Base-by-base conservation (phyloP, 2,888 invertebrate species). In the Macrosoma leucophasiata region DNA sequence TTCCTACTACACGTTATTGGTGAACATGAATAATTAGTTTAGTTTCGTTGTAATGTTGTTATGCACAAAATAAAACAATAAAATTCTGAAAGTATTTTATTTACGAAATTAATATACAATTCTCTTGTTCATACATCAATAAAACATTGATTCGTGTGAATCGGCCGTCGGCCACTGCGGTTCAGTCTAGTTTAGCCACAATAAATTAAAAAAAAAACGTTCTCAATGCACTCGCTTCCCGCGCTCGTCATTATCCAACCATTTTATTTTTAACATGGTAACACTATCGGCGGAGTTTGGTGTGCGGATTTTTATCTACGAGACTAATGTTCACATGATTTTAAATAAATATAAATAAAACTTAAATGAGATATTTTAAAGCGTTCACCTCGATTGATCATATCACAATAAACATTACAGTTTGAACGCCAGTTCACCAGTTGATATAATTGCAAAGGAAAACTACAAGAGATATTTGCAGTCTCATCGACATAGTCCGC, bases 41-140 rank as follows among this genome's bases (percentile, higher is more conserved):
- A 13, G 8, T 20, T 10, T 9, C 20, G 21, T 15, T 29, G 33
- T 28, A 33, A 23, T 4, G 4, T 20, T 24, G 36, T 9, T 4
- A 36, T 28, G 28, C 26, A 39, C 39, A 48, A 55, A 51, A 46
- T 50, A 54, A 61, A 58, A 41, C 39, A 42, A 25, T 15, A 39
- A 39, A 46, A 53, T 68, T 68, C 47, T 63, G 70, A 76, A 68
- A 77, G 70, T 71, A 69, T 77, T 82, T 82, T 82, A 84, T 82
- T 84, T 73, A 81, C 68, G 78, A 82, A 81, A 81, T 79, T 71
- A 81, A 73, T 81, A 82, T 79, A 82, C 81, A 82, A 78, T 78
- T 70, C 52, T 70, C 63, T 73, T 67, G 69, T 68, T 76, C 78
- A 74, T 78, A 77, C 71, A 75, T 63, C 55, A 60, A 62, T 65